Evolutionary conservation across 2,888 invertebrate genomes (phyloP).

Genomic region (Phaonia tiefii): DNA sequence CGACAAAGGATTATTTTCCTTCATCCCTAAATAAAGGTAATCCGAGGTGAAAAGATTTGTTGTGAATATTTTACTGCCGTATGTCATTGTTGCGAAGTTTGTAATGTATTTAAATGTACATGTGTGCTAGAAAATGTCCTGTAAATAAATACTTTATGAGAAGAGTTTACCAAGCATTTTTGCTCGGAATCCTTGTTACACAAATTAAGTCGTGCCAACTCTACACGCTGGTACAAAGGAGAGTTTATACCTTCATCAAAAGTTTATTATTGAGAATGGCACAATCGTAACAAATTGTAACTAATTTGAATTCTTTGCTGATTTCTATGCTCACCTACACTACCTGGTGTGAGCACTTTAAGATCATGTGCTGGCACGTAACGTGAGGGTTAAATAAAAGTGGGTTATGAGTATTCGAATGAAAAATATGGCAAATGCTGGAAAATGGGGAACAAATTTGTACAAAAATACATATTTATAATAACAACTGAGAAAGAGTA

Average conservation of each 20-base stretch:
- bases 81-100: not conserved
- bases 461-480: too few relatives aligned
- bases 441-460: too few relatives aligned
- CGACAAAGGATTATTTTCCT: not conserved
- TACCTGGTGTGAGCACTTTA: not conserved
- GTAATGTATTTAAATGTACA: too few relatives aligned
- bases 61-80: not conserved
- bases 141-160: slow-evolving; percentile 18
- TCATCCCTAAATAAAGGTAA: not conserved
- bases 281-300: slow-evolving; percentile 11
- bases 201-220: slow-evolving; percentile 1
- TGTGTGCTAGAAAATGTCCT: not conserved
- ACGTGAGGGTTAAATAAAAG: too few relatives aligned
- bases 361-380: too few relatives aligned
- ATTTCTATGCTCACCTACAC: not conserved
- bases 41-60: not conserved
- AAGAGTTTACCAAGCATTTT: not conserved
- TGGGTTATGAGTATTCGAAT: too few relatives aligned
- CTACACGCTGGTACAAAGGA: not conserved
- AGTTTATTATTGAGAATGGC: not conserved
- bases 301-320: not conserved
- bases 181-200: slow-evolving; percentile 9
- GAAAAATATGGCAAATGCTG: too few relatives aligned
- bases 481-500: too few relatives aligned
- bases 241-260: slow-evolving; percentile 3